phyloP scores from a whole-genome alignment of 2,888 invertebrate species.

The Megalurothrips usitatus region DNA sequence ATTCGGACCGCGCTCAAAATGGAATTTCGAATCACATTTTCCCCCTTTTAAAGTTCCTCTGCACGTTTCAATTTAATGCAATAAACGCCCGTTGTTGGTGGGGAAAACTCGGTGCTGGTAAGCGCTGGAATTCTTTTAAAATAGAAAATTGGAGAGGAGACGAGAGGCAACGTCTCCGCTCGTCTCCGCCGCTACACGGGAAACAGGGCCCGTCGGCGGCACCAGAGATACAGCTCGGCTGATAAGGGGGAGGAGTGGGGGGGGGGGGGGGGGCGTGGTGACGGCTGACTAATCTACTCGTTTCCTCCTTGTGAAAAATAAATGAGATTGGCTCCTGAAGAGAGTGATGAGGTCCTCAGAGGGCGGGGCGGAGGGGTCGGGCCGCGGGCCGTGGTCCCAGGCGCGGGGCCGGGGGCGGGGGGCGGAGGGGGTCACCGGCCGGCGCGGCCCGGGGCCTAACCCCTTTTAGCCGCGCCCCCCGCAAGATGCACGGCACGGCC shows the following conservation, averaged over 20 bases:
- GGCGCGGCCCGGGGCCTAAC: too few species aligned
- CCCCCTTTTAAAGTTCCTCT: too few species aligned
- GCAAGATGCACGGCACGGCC: too few species aligned
- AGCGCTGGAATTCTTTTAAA: too few species aligned
- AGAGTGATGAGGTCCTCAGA: constrained; percentile 1
- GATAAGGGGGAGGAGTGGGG: neutral
- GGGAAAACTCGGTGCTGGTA: too few species aligned
- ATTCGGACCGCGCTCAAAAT: too few species aligned
- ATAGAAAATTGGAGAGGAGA: neutral
- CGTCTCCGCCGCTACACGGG: neutral
- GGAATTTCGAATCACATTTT: too few species aligned
- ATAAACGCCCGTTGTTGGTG: too few species aligned
- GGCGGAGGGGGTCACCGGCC: neutral
- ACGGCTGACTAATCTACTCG: constrained; percentile 17
- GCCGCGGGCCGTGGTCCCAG: neutral
- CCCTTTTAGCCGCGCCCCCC: too few species aligned
- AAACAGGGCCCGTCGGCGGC: neutral
- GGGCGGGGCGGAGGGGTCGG: too few species aligned
- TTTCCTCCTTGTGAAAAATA: constrained; percentile 26
- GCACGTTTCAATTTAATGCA: too few species aligned
- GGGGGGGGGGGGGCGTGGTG: neutral
- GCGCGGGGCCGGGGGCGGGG: neutral
- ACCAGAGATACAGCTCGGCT: neutral
- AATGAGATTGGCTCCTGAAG: constrained; percentile 20
- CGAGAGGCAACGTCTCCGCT: neutral